Percentiles rank a stretch among this genome's conserved stretches.
Evolutionary conservation across 2,113 vertebrate species (phyloP).

Genomic region (Sturnus vulgaris): DNA sequence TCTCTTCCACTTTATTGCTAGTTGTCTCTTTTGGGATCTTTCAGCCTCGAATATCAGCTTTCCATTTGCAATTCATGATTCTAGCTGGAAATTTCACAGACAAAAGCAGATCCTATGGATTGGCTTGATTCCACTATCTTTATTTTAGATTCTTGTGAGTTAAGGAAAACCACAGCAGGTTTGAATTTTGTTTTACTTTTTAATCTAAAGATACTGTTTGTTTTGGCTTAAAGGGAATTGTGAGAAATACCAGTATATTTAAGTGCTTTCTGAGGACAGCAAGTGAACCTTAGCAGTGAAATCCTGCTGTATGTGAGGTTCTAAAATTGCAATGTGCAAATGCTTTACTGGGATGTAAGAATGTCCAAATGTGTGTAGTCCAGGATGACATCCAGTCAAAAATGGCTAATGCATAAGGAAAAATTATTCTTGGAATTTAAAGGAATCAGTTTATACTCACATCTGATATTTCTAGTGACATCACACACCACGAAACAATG

Average conservation of each 20-base stretch:
- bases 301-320: not conserved
- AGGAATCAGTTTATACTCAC: not conserved
- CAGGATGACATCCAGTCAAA: not conserved
- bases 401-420: not conserved
- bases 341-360: not conserved
- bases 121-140: not conserved
- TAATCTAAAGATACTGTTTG: slow-evolving; percentile 8
- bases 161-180: not conserved
- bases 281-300: slow-evolving; percentile 14
- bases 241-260: not conserved
- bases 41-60: not conserved
- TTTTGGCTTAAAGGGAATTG: not conserved
- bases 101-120: not conserved
- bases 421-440: not conserved
- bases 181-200: slow-evolving; percentile 27
- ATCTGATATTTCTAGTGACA: not conserved
- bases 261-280: slow-evolving; percentile 12
- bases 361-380: not conserved
- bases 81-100: not conserved
- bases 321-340: not conserved
- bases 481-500: not conserved
- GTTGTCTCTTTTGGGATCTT: not conserved
- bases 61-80: not conserved
- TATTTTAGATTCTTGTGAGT: not conserved
- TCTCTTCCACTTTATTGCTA: not conserved